phyloP scores from a whole-genome alignment of 2,797 vertebrate species.

The Labeo calbasu region DNA sequence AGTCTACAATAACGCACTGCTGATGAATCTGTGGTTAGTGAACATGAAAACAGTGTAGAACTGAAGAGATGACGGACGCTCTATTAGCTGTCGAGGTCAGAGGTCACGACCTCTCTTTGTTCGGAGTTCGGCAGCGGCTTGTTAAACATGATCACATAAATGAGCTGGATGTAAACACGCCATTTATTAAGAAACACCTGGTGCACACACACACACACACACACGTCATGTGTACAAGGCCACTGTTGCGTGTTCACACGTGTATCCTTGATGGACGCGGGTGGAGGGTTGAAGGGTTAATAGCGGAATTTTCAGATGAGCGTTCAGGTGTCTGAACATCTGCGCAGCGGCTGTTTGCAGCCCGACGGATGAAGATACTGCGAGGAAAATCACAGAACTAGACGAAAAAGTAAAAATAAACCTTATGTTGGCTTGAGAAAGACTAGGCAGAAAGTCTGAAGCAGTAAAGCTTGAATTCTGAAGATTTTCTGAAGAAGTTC shows the following conservation, averaged over 20 bases:
- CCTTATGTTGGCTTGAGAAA: neutral
- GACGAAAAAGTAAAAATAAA: neutral
- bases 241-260: constrained; percentile 90
- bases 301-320: neutral
- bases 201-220: constrained; percentile 72
- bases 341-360: neutral
- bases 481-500: neutral
- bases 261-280: constrained; percentile 80
- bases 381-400: neutral
- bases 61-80: constrained; percentile 51
- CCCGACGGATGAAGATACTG: neutral
- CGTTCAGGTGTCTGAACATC: constrained; percentile 1
- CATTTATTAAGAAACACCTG: constrained; percentile 55
- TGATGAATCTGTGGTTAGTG: neutral
- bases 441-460: neutral
- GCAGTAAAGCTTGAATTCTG: neutral
- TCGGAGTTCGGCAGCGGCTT: constrained; percentile 79
- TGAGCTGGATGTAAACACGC: constrained; percentile 81
- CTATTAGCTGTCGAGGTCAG: constrained; percentile 71
- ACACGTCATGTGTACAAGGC: constrained; percentile 74
- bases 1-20: neutral
- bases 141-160: constrained; percentile 76
- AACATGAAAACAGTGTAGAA: too few species aligned
- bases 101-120: constrained; percentile 74
- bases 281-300: constrained; percentile 10